Conservation (phyloP, 2,797 vertebrate species). For the Champsocephalus gunnari region DNA sequence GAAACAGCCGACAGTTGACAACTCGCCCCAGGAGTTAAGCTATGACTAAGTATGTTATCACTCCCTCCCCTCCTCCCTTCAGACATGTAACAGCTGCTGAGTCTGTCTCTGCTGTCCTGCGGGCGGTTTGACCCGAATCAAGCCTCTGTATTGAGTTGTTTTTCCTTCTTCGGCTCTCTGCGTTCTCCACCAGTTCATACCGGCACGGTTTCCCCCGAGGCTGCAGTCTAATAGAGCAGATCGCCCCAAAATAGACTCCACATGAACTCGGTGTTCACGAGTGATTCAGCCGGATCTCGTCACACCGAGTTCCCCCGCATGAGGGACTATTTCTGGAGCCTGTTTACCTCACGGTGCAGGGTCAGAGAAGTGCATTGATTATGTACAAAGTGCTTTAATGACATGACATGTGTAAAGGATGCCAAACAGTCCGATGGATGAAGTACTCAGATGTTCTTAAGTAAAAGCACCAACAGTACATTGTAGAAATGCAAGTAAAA, state of each 20-base stretch:
- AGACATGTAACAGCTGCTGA: conserved; percentile 27
- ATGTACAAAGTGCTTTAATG: no score
- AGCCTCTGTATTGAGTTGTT: conserved; percentile 44
- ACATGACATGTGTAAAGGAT: no score
- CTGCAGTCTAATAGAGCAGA: conserved; percentile 28
- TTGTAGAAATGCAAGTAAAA: no score
- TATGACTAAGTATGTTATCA: conserved; percentile 30
- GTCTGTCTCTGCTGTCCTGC: conserved; percentile 22
- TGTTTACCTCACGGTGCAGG: conserved; percentile 53
- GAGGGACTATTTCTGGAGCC: conserved; percentile 59
- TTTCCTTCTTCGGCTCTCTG: conserved; percentile 1
- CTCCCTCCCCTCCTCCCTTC: conserved; percentile 3
- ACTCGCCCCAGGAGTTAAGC: conserved; percentile 9
- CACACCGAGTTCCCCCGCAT: neutral
- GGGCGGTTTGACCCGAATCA: conserved; percentile 19
- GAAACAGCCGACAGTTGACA: conserved; percentile 11
- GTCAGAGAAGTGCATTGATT: no score
- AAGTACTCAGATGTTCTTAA: no score
- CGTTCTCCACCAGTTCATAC: conserved; percentile 13
- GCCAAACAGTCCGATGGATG: no score
- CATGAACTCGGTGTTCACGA: conserved; percentile 56
- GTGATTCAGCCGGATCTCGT: conserved; percentile 11
- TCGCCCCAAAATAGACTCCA: conserved; percentile 62
- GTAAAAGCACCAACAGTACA: no score
- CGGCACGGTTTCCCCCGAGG: conserved; percentile 32